Conservation (phyloP, 2,888 invertebrate species). For the Lasioglossum marginatum region DNA sequence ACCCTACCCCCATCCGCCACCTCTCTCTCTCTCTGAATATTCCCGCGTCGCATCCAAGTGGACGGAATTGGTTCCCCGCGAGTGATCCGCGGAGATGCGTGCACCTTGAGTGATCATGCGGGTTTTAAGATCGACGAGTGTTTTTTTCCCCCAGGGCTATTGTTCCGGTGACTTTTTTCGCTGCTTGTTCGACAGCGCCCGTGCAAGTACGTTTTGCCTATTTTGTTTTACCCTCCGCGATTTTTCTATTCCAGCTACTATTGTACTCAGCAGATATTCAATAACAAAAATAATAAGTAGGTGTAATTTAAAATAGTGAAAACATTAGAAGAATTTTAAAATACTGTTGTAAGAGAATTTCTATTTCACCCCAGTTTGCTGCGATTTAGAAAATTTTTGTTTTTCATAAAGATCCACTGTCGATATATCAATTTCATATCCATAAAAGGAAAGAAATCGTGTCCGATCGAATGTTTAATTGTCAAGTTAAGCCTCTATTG, state of each 20-base stretch:
- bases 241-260: neutral
- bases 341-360: too few species aligned
- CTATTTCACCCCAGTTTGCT: too few species aligned
- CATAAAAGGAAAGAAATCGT: too few species aligned
- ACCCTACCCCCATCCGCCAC: neutral
- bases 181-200: neutral
- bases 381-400: too few species aligned
- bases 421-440: too few species aligned
- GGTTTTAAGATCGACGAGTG: neutral
- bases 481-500: too few species aligned
- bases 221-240: neutral
- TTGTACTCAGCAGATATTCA: too few species aligned
- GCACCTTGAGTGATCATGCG: neutral
- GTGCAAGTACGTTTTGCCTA: neutral
- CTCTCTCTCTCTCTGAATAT: neutral
- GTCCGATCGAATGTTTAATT: too few species aligned
- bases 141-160: neutral
- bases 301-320: too few species aligned
- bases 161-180: neutral
- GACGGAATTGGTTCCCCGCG: slow-evolving; percentile 11
- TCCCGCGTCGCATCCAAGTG: neutral
- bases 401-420: too few species aligned
- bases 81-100: neutral
- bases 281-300: too few species aligned
- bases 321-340: too few species aligned